A percentile compares a stretch with the other conserved stretches of the same genome.
Conservation (phyloP, 2,797 vertebrate species). For the Nyctibius grandis region DNA sequence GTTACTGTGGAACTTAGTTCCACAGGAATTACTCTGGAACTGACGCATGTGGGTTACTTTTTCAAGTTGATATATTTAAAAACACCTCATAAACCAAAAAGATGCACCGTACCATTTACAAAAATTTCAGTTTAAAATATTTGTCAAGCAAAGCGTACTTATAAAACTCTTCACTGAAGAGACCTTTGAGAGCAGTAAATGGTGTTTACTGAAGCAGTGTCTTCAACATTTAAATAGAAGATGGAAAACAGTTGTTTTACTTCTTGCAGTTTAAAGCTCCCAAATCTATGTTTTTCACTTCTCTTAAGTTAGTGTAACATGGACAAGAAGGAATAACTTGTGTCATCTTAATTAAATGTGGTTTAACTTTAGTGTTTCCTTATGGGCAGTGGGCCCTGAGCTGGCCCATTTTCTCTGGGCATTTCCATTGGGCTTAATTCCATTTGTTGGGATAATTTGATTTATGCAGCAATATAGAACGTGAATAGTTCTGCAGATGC, state of each 20-base stretch:
- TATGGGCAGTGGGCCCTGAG: background rate
- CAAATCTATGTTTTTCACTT: background rate
- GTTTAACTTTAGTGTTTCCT: background rate
- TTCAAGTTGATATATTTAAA: background rate
- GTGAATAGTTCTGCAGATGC: background rate
- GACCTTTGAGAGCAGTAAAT: background rate
- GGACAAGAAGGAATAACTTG: background rate
- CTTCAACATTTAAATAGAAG: background rate
- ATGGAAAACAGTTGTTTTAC: background rate
- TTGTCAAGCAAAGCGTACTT: background rate
- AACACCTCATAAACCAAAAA: background rate
- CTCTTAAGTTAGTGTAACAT: background rate
- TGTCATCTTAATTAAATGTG: background rate
- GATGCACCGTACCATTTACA: background rate
- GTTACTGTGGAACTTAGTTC: background rate
- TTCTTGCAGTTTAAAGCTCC: background rate
- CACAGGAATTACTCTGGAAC: background rate
- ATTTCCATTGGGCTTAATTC: background rate
- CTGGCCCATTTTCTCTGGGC: background rate
- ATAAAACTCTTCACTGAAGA: background rate
- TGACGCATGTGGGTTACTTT: background rate
- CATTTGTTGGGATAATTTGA: background rate
- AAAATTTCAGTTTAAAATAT: background rate
- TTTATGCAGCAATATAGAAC: background rate
- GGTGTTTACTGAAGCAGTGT: background rate